Evolutionary conservation across 2,797 vertebrate genomes (phyloP), one percentile per base, ranked within the genome.

Genomic region (Ibycter americanus): DNA sequence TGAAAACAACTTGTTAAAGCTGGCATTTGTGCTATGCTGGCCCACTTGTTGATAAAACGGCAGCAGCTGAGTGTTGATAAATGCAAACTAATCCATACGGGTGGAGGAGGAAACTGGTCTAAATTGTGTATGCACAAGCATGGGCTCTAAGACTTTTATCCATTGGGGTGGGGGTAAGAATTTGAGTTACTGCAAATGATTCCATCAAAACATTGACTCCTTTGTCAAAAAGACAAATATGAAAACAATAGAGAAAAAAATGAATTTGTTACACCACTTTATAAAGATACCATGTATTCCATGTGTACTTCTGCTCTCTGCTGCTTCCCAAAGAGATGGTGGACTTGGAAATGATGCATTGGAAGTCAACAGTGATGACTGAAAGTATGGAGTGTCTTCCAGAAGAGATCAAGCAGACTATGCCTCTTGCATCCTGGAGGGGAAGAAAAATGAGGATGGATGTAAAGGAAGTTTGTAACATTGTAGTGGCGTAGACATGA

Each of bases 111-210:
- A 83, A 49, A 61, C 15, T 1, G 7, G 20, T 68, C 0, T 5
- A 29, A 81, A 66, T 7, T 81, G 38, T 38, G 32, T 8, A 4
- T 85, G 32, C 10, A 51, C 42, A 31, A 47, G 34, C 22, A 5
- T 12, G 14, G 32, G 6, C 42, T 59, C 25, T 73, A 13, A 77
- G 51, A 18, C 20, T 61, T 72, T 6, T 0, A 22, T 46, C 26
- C 0, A 1, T 49, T 9, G 11, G 15, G 12, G 14, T 8, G 5
- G 7, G 8, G 13, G 8, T 9, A 3, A 2, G 23, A 15, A 9
- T 51, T 76, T 52, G 49, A 72, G 25, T 68, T 79, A 8, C 40
- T 71, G 56, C 56, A n/a, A 68, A 40, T 11, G 8, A 56, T 52
- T 78, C 54, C 14, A 29, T 89, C 31, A 67, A 55, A 78, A 58